These are phyloP conservation scores for Ispidina lecontei DNA, from an alignment of 2,797 vertebrate species.

Conservation along the genomic window DNA sequence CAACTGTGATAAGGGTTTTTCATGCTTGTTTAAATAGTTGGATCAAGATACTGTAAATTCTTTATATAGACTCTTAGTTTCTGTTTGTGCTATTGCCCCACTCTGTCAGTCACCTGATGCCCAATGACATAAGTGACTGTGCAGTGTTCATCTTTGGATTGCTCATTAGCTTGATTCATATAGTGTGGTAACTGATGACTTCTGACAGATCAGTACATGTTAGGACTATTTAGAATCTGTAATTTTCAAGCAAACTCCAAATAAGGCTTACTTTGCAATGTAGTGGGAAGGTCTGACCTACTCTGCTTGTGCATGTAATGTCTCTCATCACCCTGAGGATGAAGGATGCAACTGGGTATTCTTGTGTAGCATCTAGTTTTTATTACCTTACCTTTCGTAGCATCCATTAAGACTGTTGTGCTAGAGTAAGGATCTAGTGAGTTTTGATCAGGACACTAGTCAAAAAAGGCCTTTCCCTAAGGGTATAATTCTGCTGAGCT, in stretches of 20 bases:
- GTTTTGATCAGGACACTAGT: neutral
- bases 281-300: neutral
- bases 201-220: neutral
- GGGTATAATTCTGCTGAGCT: neutral
- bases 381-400: neutral
- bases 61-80: neutral
- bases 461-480: neutral
- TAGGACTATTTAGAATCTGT: neutral
- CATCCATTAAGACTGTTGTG: neutral
- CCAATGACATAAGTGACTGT: neutral
- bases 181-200: neutral
- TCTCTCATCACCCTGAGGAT: neutral
- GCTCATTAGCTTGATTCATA: neutral
- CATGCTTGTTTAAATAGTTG: neutral
- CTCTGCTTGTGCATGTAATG: neutral
- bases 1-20: neutral
- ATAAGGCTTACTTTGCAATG: neutral
- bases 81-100: conserved; percentile 36
- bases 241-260: neutral
- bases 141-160: neutral
- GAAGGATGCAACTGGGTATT: neutral
- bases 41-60: neutral
- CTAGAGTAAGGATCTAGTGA: neutral
- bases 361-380: neutral
- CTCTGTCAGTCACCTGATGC: conserved; percentile 27